Base-by-base conservation (phyloP, 2,888 invertebrate genomes). In the Scotopteryx bipunctaria region DNA sequence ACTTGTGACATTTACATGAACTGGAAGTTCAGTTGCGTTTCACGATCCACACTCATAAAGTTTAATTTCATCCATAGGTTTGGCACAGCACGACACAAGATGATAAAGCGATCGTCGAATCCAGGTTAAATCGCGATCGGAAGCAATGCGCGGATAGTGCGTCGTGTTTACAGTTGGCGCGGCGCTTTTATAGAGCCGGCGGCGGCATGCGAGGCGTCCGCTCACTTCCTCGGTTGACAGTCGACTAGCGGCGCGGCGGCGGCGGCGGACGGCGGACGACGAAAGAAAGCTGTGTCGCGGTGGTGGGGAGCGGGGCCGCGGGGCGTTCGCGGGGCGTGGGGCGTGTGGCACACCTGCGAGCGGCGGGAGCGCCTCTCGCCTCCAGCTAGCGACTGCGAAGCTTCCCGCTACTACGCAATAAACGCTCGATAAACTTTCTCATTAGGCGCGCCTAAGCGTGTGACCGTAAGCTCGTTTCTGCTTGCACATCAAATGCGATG, bases 401-500 rank as follows among this genome's bases (percentile, higher is more conserved):
- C 87, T 86, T 86, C 86, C 84, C 86, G 86, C 87, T 81, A 80
- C 86, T 86, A 88, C 88, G 89, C 88, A 90, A 88, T 89, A 90
- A 88, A 86, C 89, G 89, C 88, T 90, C 88, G 86, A 90, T 90
- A 90, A 88, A 89, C 87, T 89, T 89, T 89, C 88, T 88, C 88
- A 89, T 88, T 88, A 88, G 87, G 85, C 86, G 85, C 85, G 86
- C 84, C 86, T 87, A 85, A 86, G 86, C 83, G 87, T 88, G 86
- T 82, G 88, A 88, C 86, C 81, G 83, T 84, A 88, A 89, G 87
- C 86, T 87, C 81, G 81, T 81, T 82, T 80, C 78, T 83, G 79
- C 80, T 78, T 78, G 77, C 76, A 81, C 77, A 78, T 81, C 81
- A 78, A 81, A 77, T 76, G 80, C 81, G 81, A 76, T 77, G 79